Evolutionary conservation across 1,140 invertebrate species (phyloP).

Genomic region (Neoseiulus cucumeris): DNA sequence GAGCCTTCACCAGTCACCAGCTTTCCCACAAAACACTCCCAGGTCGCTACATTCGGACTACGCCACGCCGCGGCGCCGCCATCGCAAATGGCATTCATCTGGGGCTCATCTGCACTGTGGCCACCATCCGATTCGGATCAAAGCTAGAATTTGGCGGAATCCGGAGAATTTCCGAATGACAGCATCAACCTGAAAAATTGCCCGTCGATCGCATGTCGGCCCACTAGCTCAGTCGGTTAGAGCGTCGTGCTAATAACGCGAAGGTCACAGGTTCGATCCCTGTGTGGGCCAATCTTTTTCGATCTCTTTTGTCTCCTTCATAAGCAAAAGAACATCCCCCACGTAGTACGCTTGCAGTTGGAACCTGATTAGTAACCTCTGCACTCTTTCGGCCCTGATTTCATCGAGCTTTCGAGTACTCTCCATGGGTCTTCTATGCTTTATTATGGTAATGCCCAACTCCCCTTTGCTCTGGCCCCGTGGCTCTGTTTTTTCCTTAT

Average conservation of each 20-base stretch:
- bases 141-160: no score
- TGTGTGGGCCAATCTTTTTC: slow-evolving; percentile 14
- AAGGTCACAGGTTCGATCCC: slow-evolving; percentile 20
- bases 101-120: no score
- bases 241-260: slow-evolving; percentile 20
- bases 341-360: not conserved
- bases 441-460: not conserved
- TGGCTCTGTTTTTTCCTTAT: no score
- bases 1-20: no score
- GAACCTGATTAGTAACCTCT: not conserved
- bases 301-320: not conserved
- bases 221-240: slow-evolving; percentile 18
- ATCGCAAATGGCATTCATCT: no score
- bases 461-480: no score
- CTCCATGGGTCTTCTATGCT: not conserved
- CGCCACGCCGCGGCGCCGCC: no score
- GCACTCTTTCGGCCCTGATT: not conserved
- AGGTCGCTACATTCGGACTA: no score
- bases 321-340: not conserved
- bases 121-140: no score
- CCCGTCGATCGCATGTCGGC: not conserved
- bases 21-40: no score
- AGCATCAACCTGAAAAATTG: no score
- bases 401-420: not conserved
- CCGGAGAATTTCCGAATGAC: no score